phyloP scores from a whole-genome alignment of 2,797 vertebrate species.

The Octomys mimax region DNA sequence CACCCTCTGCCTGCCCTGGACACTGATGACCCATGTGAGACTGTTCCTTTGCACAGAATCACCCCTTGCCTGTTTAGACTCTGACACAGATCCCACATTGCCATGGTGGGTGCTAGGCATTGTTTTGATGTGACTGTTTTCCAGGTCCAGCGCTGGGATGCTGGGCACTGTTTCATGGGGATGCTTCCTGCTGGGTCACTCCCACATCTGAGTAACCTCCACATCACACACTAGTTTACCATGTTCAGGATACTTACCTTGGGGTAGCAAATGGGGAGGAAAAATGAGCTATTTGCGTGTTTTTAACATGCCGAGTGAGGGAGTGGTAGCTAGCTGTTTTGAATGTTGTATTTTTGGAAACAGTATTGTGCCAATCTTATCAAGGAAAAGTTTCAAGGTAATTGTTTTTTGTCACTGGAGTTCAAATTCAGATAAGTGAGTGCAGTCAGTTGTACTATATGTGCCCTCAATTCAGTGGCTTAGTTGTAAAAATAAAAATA shows the following conservation, averaged over 20 bases:
- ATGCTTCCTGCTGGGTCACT: not conserved
- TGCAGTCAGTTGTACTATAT: not conserved
- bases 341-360: not conserved
- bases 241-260: not conserved
- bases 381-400: not conserved
- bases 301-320: not conserved
- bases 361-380: not conserved
- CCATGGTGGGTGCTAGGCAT: not conserved
- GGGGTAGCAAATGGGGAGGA: not conserved
- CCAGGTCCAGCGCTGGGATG: not conserved
- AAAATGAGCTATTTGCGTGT: not conserved
- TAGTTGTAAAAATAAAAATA: not conserved
- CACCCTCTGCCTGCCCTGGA: not conserved
- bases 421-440: not conserved
- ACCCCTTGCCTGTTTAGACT: not conserved
- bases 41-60: not conserved
- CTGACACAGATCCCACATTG: not conserved
- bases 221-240: not conserved
- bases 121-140: not conserved
- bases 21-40: not conserved
- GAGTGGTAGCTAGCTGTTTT: not conserved
- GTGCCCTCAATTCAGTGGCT: not conserved
- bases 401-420: constrained; percentile 1
- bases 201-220: not conserved
- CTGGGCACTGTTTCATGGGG: not conserved